Evolutionary conservation across 2,888 invertebrate genomes (phyloP), one percentile per base, ranked within the genome.

Genomic region (Xestia c-nigrum): DNA sequence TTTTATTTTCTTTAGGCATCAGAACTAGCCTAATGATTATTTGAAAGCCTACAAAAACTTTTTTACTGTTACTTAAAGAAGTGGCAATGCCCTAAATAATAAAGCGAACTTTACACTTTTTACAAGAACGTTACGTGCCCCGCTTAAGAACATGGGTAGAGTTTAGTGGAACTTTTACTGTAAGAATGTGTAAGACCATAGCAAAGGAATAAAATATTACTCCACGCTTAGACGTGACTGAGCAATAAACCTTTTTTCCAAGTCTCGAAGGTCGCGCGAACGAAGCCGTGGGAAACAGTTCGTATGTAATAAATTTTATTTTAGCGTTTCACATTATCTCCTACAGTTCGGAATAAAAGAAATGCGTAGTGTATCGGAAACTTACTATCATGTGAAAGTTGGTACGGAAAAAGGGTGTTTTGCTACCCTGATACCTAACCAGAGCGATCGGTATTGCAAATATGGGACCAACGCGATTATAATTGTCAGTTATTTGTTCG

Each of bases 221-320:
- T 76, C 46, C 59, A 40, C 77, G 72, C 72, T 85, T 85, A 85
- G 76, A 87, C 87, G 86, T 87, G 87, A 82, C 85, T 82, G 64
- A 73, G 83, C 80, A 82, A 87, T 87, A 87, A 86, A 86, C 85
- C 85, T 85, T 82, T 84, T 85, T 74, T 61, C 76, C 80, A 66
- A 85, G 85, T 80, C 76, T 59, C 72, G 80, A 86, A 87, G 87
- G 85, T 86, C 85, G 71, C 78, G 61, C 46, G 73, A 75, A 80
- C 72, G 76, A 80, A 85, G 43, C 76, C 77, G 78, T 74, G 80
- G 69, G 71, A 86, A 85, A 80, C 73, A 75, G 80, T 74, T 82
- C 80, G 85, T 78, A 59, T 63, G 80, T 72, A 82, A 86, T 87
- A 86, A 86, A 87, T 80, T 85, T 82, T 82, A 76, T 82, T 87